Conservation (phyloP, 1,140 invertebrate genomes). For the Dreissena rostriformis region DNA sequence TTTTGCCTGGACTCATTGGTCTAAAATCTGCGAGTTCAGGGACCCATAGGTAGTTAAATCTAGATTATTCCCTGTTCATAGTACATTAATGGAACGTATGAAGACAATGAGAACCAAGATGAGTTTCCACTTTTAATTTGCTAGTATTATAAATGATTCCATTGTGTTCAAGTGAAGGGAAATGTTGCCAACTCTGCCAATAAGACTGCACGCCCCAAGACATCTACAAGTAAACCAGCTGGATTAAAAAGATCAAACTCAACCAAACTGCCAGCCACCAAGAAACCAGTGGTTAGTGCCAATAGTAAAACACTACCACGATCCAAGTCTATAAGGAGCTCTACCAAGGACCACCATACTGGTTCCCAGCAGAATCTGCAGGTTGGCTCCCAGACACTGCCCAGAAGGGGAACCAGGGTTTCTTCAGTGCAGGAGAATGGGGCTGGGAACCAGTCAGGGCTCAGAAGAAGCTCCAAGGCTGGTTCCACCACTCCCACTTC, state of each 20-base stretch:
- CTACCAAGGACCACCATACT: no score
- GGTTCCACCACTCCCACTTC: conserved; percentile 13
- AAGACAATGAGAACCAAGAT: no score
- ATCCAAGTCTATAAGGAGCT: conserved; percentile 12
- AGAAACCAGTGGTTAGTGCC: not conserved
- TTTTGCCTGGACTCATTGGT: no score
- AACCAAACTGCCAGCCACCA: not conserved
- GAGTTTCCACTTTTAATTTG: no score
- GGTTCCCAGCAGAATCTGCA: not conserved
- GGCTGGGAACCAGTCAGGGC: no score
- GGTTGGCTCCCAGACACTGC: conserved; percentile 3
- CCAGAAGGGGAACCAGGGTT: not conserved
- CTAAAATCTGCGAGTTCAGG: no score
- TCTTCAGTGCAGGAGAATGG: no score
- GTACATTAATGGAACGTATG: no score
- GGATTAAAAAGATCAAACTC: conserved; percentile 34
- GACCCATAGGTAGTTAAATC: no score
- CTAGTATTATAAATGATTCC: no score
- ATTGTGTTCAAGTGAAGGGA: not conserved
- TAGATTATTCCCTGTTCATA: no score
- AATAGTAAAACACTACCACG: conserved; percentile 32
- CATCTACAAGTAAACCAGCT: conserved; percentile 17
- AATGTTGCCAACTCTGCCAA: conserved; percentile 1
- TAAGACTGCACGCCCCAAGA: not conserved
- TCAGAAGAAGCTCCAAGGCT: not conserved